These are phyloP conservation scores for Pangasius larnaudii DNA, from an alignment of 2,797 vertebrate genomes.

Conservation along the genomic window DNA sequence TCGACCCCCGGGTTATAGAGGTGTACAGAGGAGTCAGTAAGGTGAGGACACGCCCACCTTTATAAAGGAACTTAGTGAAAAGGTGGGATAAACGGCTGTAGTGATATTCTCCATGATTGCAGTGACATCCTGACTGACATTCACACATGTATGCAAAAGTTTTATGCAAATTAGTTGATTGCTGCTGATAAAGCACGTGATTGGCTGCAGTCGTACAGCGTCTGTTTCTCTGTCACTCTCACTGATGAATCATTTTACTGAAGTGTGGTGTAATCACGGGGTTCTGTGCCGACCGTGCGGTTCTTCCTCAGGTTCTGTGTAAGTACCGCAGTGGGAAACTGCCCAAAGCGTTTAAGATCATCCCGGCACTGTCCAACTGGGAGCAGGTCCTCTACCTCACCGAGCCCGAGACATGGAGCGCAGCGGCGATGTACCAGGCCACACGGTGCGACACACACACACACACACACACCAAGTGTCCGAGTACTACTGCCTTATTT, in stretches of 20 bases:
- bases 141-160: not conserved
- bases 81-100: not conserved
- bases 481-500: not conserved
- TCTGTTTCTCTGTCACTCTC: not conserved
- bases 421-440: conserved; percentile 96
- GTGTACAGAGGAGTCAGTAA: conserved; percentile 92
- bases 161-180: not conserved
- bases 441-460: conserved; percentile 80
- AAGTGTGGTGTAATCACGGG: not conserved
- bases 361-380: conserved; percentile 96
- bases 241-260: not conserved
- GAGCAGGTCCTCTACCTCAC: conserved; percentile 97
- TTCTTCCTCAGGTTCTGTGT: conserved; percentile 82
- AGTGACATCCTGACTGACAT: not conserved
- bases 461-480: not conserved
- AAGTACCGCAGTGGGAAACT: conserved; percentile 95
- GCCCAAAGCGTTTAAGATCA: conserved; percentile 97
- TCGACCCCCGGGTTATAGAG: conserved; percentile 88
- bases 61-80: not conserved
- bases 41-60: conserved; percentile 68
- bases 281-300: not conserved
- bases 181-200: not conserved
- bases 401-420: conserved; percentile 92
- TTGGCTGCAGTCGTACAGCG: not conserved
- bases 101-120: not conserved